Percentiles rank a stretch among this genome's conserved stretches.
These are phyloP conservation scores for Leucoraja ocellata DNA, from an alignment of 2,797 vertebrate species.

Conservation along the genomic window DNA sequence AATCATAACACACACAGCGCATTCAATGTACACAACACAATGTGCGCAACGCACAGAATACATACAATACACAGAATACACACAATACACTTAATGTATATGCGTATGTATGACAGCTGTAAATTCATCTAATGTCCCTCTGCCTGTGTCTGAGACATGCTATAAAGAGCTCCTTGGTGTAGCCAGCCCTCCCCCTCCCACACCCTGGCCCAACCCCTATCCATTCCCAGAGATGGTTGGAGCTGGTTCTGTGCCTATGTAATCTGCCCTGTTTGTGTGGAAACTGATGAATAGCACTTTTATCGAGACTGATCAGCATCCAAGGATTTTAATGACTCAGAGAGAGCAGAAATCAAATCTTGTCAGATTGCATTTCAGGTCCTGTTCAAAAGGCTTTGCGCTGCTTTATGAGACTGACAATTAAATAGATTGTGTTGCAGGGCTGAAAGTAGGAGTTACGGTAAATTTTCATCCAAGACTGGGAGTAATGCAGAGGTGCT, in stretches of 20 bases:
- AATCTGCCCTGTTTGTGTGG: not conserved
- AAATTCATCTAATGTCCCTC: not conserved
- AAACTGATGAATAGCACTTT: not conserved
- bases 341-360: not conserved
- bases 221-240: not conserved
- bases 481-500: not conserved
- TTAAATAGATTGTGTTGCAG: not conserved
- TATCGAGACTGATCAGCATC: not conserved
- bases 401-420: not conserved
- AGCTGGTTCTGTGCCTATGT: no score
- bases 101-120: no score
- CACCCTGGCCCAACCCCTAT: not conserved
- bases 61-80: not conserved
- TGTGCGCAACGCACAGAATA: no score
- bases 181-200: no score
- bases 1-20: not conserved
- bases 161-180: not conserved
- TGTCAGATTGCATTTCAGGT: not conserved
- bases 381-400: not conserved
- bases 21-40: not conserved
- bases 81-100: not conserved
- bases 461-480: not conserved
- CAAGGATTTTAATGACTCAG: not conserved
- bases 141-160: not conserved
- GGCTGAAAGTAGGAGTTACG: no score